phyloP scores from a whole-genome alignment of 1,140 invertebrate genomes.

The Tetramorium simillimum region DNA sequence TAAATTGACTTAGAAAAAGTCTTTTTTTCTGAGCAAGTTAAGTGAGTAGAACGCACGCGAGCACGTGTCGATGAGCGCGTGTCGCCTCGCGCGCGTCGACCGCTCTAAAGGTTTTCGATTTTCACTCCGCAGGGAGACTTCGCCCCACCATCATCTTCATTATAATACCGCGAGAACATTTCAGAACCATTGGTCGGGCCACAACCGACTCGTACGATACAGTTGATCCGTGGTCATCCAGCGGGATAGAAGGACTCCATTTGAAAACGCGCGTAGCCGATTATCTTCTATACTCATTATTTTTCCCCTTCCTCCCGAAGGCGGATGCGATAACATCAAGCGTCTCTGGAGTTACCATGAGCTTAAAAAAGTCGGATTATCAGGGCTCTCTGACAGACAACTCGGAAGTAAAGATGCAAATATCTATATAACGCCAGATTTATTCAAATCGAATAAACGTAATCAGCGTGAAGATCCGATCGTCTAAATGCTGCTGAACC shows the following conservation, averaged over 20 bases:
- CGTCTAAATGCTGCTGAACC: not conserved
- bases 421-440: not conserved
- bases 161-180: slow-evolving; percentile 75
- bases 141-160: slow-evolving; percentile 66
- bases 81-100: not conserved
- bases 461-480: not conserved
- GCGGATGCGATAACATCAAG: not conserved
- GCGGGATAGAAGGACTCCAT: slow-evolving; percentile 51
- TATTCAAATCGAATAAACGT: not conserved
- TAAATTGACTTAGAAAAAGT: not conserved
- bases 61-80: not conserved
- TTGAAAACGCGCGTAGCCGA: not conserved
- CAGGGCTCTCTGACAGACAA: not conserved
- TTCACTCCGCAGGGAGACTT: slow-evolving; percentile 60
- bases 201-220: slow-evolving; percentile 67
- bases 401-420: not conserved
- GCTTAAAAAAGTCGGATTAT: not conserved
- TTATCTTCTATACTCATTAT: not conserved
- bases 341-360: not conserved
- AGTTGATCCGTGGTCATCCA: slow-evolving; percentile 75
- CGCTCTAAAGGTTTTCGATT: slow-evolving; percentile 53
- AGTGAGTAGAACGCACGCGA: not conserved
- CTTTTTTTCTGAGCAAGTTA: not conserved
- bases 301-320: not conserved
- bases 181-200: slow-evolving; percentile 72